Evolutionary conservation across 2,888 invertebrate species (phyloP).

Genomic region (Cheilosia variabilis): DNA sequence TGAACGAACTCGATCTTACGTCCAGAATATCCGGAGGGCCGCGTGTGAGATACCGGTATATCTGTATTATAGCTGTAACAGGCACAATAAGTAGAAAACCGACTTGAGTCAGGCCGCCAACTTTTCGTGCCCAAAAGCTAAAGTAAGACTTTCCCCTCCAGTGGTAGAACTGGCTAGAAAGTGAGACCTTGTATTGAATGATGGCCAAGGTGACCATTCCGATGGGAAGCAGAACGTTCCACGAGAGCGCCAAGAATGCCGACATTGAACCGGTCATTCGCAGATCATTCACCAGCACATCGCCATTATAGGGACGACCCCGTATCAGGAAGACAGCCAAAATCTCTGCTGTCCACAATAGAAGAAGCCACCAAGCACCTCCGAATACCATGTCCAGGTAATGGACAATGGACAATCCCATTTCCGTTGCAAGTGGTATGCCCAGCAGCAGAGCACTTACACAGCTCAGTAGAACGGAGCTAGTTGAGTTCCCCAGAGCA

Average conservation of each 20-base stretch:
- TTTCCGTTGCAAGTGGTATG: conserved; percentile 93
- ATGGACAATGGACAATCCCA: conserved; percentile 92
- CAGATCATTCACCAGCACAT: conserved; percentile 83
- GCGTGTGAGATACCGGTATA: conserved; percentile 90
- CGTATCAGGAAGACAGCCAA: conserved; percentile 94
- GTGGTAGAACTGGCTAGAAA: conserved; percentile 87
- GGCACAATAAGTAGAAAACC: conserved; percentile 90
- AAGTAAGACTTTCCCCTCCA: conserved; percentile 90
- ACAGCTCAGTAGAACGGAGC: conserved; percentile 90
- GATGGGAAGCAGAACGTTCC: conserved; percentile 94
- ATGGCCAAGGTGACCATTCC: conserved; percentile 90
- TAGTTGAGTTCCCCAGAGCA: conserved; percentile 90
- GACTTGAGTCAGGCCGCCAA: conserved; percentile 91
- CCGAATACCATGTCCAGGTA: conserved; percentile 93
- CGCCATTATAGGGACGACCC: conserved; percentile 93
- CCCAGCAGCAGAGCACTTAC: conserved; percentile 92
- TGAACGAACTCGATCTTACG: conserved; percentile 85
- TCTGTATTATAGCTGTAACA: conserved; percentile 85
- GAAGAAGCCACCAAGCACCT: conserved; percentile 94
- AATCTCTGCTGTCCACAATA: conserved; percentile 90
- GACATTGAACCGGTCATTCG: conserved; percentile 85
- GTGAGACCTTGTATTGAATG: conserved; percentile 89
- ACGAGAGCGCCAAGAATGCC: conserved; percentile 90
- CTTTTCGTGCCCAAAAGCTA: conserved; percentile 91
- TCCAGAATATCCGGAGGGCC: conserved; percentile 95